phyloP scores from a whole-genome alignment of 2,797 vertebrate genomes.

The Mus caroli region DNA sequence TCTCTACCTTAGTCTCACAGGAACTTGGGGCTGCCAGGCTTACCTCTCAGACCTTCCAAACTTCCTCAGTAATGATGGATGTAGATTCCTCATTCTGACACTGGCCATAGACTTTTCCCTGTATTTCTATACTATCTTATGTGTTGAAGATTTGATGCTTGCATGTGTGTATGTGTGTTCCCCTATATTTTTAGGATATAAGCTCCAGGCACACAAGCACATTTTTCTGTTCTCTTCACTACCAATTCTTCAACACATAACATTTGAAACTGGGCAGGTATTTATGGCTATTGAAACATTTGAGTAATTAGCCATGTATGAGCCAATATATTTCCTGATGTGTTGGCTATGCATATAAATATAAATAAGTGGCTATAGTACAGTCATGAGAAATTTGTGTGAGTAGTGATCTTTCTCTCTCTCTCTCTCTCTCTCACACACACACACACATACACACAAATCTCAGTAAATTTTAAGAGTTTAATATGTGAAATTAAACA shows the following conservation, averaged over 20 bases:
- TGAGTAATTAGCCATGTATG: not conserved
- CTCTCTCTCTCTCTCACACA: not conserved
- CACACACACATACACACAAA: not conserved
- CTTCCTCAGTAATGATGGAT: not conserved
- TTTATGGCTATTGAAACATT: not conserved
- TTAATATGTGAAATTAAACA: conserved; percentile 22
- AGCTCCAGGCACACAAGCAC: not conserved
- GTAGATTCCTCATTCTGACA: not conserved
- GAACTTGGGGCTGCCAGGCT: not conserved
- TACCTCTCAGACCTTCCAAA: not conserved
- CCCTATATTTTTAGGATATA: not conserved
- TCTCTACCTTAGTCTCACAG: not conserved
- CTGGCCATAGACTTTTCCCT: not conserved
- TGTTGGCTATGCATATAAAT: not conserved
- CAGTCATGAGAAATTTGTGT: not conserved
- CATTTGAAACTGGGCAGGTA: not conserved
- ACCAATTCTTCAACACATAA: not conserved
- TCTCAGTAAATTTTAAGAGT: not conserved
- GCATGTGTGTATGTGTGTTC: not conserved
- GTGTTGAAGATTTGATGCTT: not conserved
- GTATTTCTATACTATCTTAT: not conserved
- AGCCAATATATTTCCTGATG: not conserved
- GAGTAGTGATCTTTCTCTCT: not conserved
- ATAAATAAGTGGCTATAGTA: not conserved
- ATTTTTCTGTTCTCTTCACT: not conserved